These are phyloP conservation scores for Hyles lineata DNA, from an alignment of 2,888 invertebrate genomes.

Conservation along the genomic window DNA sequence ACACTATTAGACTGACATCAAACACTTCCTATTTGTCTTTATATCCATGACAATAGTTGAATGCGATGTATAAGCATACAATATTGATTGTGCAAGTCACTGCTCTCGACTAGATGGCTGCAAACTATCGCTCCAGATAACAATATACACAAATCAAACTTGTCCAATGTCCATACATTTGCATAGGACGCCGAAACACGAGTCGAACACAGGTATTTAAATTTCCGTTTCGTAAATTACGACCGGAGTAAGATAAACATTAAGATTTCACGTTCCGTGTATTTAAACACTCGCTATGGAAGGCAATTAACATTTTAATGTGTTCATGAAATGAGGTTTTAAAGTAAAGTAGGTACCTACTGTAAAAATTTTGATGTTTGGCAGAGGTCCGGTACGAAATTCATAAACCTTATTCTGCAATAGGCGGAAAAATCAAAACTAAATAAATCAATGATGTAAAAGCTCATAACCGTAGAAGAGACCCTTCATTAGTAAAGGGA, in stretches of 20 bases:
- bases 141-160: conserved; percentile 1
- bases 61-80: neutral
- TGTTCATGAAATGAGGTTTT: neutral
- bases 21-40: too few species aligned
- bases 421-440: too few species aligned
- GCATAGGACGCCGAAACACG: conserved; percentile 7
- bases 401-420: too few species aligned
- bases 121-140: neutral
- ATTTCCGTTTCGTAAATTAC: conserved; percentile 12
- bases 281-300: neutral
- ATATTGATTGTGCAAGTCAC: neutral
- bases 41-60: neutral
- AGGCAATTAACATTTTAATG: conserved; percentile 3
- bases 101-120: neutral
- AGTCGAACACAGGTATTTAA: neutral
- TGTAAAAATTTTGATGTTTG: neutral
- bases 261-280: neutral
- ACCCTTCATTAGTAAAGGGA: too few species aligned
- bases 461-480: too few species aligned
- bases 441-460: too few species aligned
- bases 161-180: conserved; percentile 2
- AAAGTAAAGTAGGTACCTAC: neutral
- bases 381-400: too few species aligned
- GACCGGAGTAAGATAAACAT: conserved; percentile 3
- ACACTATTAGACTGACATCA: too few species aligned